Evolutionary conservation across 2,888 invertebrate species (phyloP), one percentile per base, ranked within the genome.

Genomic region (Cosmorhoe ocellata): DNA sequence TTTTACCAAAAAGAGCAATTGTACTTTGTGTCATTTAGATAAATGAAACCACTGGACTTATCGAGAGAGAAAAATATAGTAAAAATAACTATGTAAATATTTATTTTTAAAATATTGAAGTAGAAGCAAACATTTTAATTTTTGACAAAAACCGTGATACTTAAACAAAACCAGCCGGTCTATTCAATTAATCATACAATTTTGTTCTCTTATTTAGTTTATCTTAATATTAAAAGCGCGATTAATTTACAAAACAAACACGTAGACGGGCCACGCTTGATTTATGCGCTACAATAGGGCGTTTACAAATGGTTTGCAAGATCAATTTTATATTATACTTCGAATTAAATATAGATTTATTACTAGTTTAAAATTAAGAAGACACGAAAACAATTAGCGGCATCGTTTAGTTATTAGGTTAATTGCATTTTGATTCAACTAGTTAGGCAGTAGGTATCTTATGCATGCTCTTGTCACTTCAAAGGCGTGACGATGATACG

Each of bases 401-500:
- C 56, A 61, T 48, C 61, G 64, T 60, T 67, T 63, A 59, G 66
- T 66, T 69, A 74, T 73, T 73, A 63, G 72, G 73, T 71, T 74
- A 76, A 78, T 75, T 75, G 69, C 67, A 68, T 71, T 64, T 61
- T 59, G 63, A 63, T 51, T 59, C 57, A 59, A 65, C 64, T 73
- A 61, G 63, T 74, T 67, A 68, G 60, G 66, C 67, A 67, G 66
- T 67, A 52, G 63, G 65, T 57, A 49, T 51, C 64, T 59, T 54
- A 58, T 52, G 63, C 51, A 67, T 61, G 58, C 69, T 76, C 61
- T 55, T 63, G 58, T 58, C 56, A 76, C 77, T 71, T 81, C 81
- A 81, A 83, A 82, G 79, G 66, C 56, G 59, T 62, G 63, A 60
- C 69, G 74, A 75, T 73, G 58, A 71, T 67, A 71, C 61, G 68